These are phyloP conservation scores for Silurus asotus DNA, from an alignment of 2,113 vertebrate genomes.

Conservation along the genomic window DNA sequence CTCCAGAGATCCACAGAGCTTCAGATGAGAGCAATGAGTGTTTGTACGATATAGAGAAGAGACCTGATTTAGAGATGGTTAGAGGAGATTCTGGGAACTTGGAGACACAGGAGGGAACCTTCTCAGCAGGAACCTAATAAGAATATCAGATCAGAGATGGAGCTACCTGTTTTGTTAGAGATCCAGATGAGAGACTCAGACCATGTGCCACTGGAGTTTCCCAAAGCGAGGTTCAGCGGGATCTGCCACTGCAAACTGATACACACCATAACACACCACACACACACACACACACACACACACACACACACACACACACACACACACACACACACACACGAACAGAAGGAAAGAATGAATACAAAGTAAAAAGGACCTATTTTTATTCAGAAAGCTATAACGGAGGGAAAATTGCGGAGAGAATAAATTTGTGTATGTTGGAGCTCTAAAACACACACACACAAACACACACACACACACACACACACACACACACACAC, in stretches of 20 bases:
- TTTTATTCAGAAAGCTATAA: background rate
- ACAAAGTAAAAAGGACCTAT: background rate
- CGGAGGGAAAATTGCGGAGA: background rate
- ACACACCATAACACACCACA: slow-evolving; percentile 5
- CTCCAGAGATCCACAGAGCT: background rate
- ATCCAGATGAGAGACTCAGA: slow-evolving; percentile 93
- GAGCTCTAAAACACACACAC: background rate
- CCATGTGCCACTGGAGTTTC: slow-evolving; percentile 84
- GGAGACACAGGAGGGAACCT: background rate
- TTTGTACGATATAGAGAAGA: background rate
- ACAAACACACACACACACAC: background rate
- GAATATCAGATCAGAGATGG: background rate
- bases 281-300: background rate
- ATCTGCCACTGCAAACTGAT: slow-evolving; percentile 92
- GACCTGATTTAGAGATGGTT: background rate
- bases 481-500: background rate
- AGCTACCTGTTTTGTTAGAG: slow-evolving; percentile 92
- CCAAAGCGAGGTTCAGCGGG: slow-evolving; percentile 88
- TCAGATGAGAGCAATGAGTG: background rate
- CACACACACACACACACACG: background rate
- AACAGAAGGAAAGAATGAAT: background rate
- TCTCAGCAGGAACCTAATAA: background rate
- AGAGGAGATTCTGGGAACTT: background rate
- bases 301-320: background rate
- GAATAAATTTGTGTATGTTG: background rate